phyloP scores from a whole-genome alignment of 2,888 invertebrate genomes.

The Apamea sordens region DNA sequence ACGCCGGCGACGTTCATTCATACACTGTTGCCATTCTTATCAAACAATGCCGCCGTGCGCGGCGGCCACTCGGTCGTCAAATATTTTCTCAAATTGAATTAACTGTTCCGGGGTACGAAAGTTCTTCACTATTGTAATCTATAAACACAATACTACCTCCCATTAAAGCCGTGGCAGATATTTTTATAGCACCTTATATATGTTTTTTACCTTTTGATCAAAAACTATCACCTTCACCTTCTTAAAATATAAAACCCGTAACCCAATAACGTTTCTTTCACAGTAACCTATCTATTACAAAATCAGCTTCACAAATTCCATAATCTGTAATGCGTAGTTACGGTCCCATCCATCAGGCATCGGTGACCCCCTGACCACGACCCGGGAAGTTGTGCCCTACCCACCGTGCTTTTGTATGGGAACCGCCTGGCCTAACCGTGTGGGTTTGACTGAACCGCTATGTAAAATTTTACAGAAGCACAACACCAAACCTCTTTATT shows the following conservation, averaged over 20 bases:
- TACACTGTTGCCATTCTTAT: too few species aligned
- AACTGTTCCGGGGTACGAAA: too few species aligned
- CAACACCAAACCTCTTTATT: neutral
- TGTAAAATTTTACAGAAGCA: constrained; percentile 37
- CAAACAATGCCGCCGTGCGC: too few species aligned
- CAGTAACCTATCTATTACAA: constrained; percentile 12
- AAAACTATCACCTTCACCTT: neutral
- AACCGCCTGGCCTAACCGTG: constrained; percentile 35
- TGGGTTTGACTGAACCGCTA: constrained; percentile 30
- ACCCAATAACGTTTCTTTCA: neutral
- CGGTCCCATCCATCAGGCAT: constrained; percentile 72
- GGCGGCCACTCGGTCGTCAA: too few species aligned
- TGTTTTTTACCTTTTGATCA: neutral
- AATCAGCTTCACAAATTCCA: constrained; percentile 37
- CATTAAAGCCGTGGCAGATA: too few species aligned
- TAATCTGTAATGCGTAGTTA: constrained; percentile 70
- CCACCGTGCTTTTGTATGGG: constrained; percentile 62
- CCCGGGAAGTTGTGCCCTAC: constrained; percentile 68
- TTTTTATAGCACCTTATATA: too few species aligned
- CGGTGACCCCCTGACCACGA: constrained; percentile 71
- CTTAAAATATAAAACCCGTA: neutral
- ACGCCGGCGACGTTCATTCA: too few species aligned
- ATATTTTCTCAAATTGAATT: too few species aligned
- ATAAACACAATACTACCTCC: too few species aligned
- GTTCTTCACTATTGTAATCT: too few species aligned